These are phyloP conservation scores for Oryzias dopingdopingensis DNA, from an alignment of 2,797 vertebrate species.

Conservation along the genomic window DNA sequence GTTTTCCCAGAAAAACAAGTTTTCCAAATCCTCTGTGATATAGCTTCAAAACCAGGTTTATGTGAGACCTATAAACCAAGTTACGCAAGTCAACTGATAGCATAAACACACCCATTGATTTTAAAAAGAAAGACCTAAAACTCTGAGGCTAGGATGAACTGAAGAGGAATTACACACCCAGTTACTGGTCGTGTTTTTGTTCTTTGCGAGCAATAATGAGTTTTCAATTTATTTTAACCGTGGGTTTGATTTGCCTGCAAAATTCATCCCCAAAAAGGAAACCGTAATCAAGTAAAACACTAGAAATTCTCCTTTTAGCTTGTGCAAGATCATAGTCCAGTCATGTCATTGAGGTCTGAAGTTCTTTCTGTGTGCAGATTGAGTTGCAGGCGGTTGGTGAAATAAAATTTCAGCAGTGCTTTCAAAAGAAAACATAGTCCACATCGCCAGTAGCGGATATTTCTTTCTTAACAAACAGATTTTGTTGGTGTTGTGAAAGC, in stretches of 20 bases:
- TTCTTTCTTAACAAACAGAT: constrained; percentile 40
- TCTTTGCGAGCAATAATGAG: background rate
- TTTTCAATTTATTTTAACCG: too few species aligned
- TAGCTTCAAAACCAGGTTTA: too few species aligned
- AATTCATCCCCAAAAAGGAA: background rate
- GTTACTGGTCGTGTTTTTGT: background rate
- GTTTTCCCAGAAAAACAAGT: too few species aligned
- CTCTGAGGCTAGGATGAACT: too few species aligned
- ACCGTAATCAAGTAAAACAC: background rate
- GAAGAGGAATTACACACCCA: too few species aligned
- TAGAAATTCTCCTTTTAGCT: constrained; percentile 19
- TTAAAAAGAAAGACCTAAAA: too few species aligned
- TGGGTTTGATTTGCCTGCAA: too few species aligned
- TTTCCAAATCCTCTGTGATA: too few species aligned
- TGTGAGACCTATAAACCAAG: too few species aligned
- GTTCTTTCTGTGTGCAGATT: constrained; percentile 16
- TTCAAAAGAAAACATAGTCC: constrained; percentile 38
- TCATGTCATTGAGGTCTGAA: too few species aligned
- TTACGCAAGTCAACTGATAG: too few species aligned
- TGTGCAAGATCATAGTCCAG: constrained; percentile 16
- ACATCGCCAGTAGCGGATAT: constrained; percentile 27
- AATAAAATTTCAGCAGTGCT: constrained; percentile 36
- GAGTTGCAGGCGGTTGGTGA: constrained; percentile 42
- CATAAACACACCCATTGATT: too few species aligned
- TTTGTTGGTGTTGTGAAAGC: constrained; percentile 42